phyloP scores from a whole-genome alignment of 2,113 vertebrate genomes.

The Alethe castanea region DNA sequence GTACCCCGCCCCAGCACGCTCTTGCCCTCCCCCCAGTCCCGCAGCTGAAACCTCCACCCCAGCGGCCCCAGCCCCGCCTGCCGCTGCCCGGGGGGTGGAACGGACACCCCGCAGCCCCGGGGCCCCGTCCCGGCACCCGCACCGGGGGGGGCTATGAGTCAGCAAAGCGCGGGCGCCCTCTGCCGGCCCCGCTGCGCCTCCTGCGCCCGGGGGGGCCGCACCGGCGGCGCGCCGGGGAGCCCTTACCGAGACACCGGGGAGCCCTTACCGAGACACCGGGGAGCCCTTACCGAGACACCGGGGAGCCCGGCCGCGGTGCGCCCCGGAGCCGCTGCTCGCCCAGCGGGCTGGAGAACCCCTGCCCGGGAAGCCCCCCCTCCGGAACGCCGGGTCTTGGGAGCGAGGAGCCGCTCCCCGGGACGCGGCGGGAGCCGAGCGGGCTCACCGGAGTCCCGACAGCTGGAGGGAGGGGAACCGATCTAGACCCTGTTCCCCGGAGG shows the following conservation, averaged over 20 bases:
- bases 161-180: constrained; percentile 51
- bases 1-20: background rate
- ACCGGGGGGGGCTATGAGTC: constrained; percentile 24
- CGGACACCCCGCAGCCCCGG: background rate
- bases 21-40: background rate
- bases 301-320: background rate
- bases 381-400: background rate
- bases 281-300: background rate
- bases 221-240: background rate
- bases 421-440: too few species aligned
- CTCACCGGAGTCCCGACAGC: background rate
- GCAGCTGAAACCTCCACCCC: background rate
- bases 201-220: background rate
- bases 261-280: background rate
- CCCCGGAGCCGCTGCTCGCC: background rate
- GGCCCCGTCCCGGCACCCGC: background rate
- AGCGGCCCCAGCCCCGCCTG: background rate
- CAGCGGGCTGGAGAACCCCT: too few species aligned
- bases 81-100: background rate
- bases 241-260: background rate
- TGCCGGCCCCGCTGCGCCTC: background rate
- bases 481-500: background rate
- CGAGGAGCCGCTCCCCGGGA: background rate
- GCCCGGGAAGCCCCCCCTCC: background rate
- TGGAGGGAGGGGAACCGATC: background rate